A percentile compares a stretch with the other conserved stretches of the same genome.
Evolutionary conservation across 2,797 vertebrate genomes (phyloP).

Genomic region (Lacerta agilis): DNA sequence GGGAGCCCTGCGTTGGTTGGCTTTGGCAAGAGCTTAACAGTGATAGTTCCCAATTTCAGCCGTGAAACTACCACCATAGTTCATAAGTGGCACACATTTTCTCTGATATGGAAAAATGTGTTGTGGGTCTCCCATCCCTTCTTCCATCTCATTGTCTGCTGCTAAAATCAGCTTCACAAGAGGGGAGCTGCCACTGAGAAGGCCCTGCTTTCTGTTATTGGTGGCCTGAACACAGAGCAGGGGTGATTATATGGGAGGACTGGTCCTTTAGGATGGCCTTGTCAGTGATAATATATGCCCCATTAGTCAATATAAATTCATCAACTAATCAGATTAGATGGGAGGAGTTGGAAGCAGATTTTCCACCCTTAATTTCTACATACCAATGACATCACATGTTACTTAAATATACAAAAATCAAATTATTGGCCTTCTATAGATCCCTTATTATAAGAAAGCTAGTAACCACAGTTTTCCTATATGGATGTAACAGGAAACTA

Average conservation of each 20-base stretch:
- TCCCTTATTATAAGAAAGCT: too few species aligned
- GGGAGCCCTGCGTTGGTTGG: too few species aligned
- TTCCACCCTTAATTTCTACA: constrained; percentile 22
- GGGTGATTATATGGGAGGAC: not conserved
- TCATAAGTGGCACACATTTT: not conserved
- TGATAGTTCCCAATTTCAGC: not conserved
- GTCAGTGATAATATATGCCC: not conserved
- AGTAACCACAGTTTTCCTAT: not conserved
- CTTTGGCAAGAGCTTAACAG: not conserved
- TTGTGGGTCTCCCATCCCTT: not conserved
- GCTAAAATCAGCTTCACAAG: not conserved
- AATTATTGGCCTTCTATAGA: not conserved
- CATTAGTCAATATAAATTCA: not conserved
- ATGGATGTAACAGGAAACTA: constrained; percentile 27
- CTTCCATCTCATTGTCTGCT: not conserved
- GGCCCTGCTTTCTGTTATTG: too few species aligned
- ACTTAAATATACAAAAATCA: constrained; percentile 35
- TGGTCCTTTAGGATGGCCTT: not conserved
- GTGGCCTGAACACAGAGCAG: too few species aligned
- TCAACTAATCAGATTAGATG: not conserved
- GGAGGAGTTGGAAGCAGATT: not conserved
- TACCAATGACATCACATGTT: not conserved
- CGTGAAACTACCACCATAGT: not conserved
- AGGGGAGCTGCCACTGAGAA: too few species aligned
- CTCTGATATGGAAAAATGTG: not conserved